Conservation (phyloP, 2,888 invertebrate species). For the Geotrupes spiniger region DNA sequence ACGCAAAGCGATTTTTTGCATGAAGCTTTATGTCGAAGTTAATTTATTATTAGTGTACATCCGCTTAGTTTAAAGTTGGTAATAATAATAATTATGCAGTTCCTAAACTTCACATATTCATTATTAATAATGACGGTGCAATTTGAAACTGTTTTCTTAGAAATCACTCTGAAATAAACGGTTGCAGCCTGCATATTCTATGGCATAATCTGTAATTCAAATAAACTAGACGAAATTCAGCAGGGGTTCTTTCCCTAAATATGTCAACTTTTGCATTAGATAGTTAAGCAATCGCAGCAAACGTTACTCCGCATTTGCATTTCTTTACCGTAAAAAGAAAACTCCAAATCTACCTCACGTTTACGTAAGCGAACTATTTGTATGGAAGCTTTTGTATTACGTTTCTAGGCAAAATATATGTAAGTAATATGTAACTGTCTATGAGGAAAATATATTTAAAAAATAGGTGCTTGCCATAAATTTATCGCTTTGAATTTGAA, state of each 20-base stretch:
- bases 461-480: too few relatives aligned
- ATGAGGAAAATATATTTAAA: too few relatives aligned
- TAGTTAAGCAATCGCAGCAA: conserved; percentile 13
- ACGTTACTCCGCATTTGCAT: conserved; percentile 5
- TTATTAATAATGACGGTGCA: conserved; percentile 7
- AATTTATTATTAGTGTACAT: background rate
- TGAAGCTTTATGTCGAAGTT: too few relatives aligned
- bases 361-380: too few relatives aligned
- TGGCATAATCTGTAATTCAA: conserved; percentile 14
- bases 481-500: too few relatives aligned
- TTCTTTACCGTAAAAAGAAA: background rate
- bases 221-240: conserved; percentile 3
- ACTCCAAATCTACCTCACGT: too few relatives aligned
- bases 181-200: conserved; percentile 1
- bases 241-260: conserved; percentile 1
- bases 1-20: too few relatives aligned
- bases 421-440: too few relatives aligned
- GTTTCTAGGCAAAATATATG: too few relatives aligned
- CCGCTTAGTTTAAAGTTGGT: background rate
- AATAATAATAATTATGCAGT: background rate
- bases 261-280: conserved; percentile 12
- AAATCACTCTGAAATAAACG: conserved; percentile 10
- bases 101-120: conserved; percentile 7
- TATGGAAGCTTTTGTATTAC: too few relatives aligned
- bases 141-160: conserved; percentile 12